These are phyloP conservation scores for Arenaria interpres DNA, from an alignment of 2,113 vertebrate species.

Conservation along the genomic window DNA sequence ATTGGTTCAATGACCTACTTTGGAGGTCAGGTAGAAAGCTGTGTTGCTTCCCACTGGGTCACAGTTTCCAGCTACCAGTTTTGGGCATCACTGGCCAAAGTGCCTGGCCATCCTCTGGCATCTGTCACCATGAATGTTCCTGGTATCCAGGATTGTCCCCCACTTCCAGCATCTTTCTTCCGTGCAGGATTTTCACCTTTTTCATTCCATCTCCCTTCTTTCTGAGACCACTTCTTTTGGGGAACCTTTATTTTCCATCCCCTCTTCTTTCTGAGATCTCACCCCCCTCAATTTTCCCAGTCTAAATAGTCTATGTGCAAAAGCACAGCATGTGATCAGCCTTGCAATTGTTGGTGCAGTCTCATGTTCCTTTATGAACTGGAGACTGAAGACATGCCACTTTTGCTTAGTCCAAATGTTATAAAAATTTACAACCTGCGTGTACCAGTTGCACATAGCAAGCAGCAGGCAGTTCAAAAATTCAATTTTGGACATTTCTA, in stretches of 20 bases:
- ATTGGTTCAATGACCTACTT: neutral
- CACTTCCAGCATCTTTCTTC: neutral
- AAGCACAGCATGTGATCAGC: neutral
- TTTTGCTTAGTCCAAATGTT: neutral
- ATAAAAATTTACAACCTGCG: neutral
- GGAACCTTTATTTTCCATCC: neutral
- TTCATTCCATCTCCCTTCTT: neutral
- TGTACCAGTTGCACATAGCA: neutral
- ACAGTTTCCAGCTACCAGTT: neutral
- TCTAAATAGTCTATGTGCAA: neutral
- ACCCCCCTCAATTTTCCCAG: accelerated
- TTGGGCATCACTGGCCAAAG: neutral
- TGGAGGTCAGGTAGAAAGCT: neutral
- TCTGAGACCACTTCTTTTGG: neutral
- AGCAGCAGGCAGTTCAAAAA: neutral
- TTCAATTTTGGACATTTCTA: neutral
- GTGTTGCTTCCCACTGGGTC: neutral
- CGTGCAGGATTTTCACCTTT: neutral
- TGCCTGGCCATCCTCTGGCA: neutral
- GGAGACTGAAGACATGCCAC: neutral
- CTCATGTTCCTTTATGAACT: neutral
- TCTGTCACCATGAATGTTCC: neutral
- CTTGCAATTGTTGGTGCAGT: neutral
- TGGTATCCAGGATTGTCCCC: neutral
- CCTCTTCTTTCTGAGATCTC: neutral